phyloP scores from a whole-genome alignment of 1,140 invertebrate genomes.

The Sinonovacula constricta region DNA sequence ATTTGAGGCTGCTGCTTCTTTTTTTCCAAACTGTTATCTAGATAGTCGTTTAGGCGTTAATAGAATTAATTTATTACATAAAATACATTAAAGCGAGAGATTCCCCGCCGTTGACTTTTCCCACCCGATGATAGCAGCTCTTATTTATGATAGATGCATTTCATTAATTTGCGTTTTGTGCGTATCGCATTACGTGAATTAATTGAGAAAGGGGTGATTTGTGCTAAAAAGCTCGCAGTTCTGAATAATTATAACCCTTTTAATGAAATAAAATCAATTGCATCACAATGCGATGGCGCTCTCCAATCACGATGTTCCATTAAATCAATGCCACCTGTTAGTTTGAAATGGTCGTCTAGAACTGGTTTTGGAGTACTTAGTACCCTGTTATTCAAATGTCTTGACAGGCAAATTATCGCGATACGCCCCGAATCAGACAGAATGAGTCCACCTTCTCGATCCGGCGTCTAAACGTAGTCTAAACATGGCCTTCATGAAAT shows the following conservation, averaged over 20 bases:
- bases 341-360: neutral
- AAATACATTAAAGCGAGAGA: conserved; percentile 3
- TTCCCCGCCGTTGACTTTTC: conserved; percentile 28
- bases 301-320: neutral
- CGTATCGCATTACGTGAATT: conserved; percentile 24
- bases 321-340: conserved; percentile 1
- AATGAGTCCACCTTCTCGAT: too few species aligned
- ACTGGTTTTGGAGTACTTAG: conserved; percentile 32
- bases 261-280: conserved; percentile 54
- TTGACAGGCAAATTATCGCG: conserved; percentile 53
- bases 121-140: neutral
- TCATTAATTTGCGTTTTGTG: conserved; percentile 25
- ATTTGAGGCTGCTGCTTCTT: too few species aligned
- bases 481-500: conserved; percentile 42
- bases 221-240: conserved; percentile 19
- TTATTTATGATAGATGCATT: conserved; percentile 22
- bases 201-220: conserved; percentile 30
- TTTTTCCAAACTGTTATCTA: too few species aligned
- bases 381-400: conserved; percentile 29
- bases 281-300: conserved; percentile 4
- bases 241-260: conserved; percentile 51
- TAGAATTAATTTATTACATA: conserved; percentile 44
- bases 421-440: conserved; percentile 48
- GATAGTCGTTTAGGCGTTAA: conserved; percentile 46
- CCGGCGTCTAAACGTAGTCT: conserved; percentile 21